Evolutionary conservation across 2,888 invertebrate species (phyloP).

Genomic region (Pyrochroa serraticornis): DNA sequence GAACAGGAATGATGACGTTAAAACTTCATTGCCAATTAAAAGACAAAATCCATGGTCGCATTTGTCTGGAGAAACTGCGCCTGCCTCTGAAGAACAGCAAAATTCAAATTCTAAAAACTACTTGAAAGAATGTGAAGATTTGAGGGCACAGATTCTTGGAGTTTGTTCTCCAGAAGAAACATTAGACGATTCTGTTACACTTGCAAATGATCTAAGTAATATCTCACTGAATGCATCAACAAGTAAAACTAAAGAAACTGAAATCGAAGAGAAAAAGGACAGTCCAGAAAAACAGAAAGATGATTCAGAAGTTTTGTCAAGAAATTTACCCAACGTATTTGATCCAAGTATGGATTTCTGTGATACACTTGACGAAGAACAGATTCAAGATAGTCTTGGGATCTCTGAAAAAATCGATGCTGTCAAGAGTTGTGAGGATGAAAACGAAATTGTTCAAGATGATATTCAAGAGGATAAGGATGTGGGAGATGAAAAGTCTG

Average conservation of each 20-base stretch:
- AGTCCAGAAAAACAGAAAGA: not conserved
- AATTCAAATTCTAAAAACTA: constrained; percentile 31
- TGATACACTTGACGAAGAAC: too few relatives aligned
- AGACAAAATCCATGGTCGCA: constrained; percentile 37
- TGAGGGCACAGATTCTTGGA: constrained; percentile 30
- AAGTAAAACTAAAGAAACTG: not conserved
- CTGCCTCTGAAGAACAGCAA: constrained; percentile 37
- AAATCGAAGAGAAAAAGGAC: not conserved
- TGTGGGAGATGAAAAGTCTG: constrained; percentile 4
- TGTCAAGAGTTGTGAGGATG: constrained; percentile 9
- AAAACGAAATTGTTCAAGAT: constrained; percentile 8
- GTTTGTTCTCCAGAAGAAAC: not conserved
- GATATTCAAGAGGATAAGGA: constrained; percentile 2
- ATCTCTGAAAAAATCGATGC: constrained; percentile 2
- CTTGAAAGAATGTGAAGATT: constrained; percentile 37
- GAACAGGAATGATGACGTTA: constrained; percentile 19
- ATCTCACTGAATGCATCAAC: not conserved
- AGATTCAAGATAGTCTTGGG: too few relatives aligned
- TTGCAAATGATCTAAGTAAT: not conserved
- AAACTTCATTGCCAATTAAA: constrained; percentile 6
- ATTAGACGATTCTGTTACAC: not conserved
- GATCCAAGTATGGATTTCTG: constrained; percentile 20
- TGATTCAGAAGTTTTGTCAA: constrained; percentile 2
- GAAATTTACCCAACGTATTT: constrained; percentile 13
- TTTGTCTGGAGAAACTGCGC: constrained; percentile 41